Conservation (phyloP, 2,797 vertebrate species). For the Distichodus sexfasciatus region DNA sequence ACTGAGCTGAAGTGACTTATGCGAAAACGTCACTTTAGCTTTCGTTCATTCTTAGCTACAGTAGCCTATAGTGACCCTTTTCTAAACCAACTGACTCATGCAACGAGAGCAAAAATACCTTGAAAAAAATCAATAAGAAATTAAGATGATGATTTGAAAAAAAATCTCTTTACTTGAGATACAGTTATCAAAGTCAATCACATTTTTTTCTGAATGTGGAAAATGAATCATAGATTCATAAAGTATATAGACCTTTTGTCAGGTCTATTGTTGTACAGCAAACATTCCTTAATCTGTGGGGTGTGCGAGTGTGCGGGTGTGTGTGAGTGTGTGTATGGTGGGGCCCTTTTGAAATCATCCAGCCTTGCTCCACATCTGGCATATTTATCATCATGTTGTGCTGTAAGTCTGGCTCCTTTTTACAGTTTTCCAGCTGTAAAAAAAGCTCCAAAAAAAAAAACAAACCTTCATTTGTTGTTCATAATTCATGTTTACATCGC, state of each 20-base stretch:
- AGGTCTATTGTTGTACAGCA: background rate
- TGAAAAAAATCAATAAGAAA: background rate
- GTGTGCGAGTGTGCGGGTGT: background rate
- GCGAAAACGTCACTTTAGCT: too few species aligned
- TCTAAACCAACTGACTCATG: too few species aligned
- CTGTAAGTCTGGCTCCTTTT: background rate
- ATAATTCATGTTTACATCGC: too few species aligned
- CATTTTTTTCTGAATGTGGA: background rate
- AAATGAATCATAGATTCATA: background rate
- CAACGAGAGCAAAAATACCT: too few species aligned
- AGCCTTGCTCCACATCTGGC: background rate
- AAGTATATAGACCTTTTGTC: background rate
- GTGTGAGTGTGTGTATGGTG: background rate
- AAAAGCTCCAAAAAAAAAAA: too few species aligned
- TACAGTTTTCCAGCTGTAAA: too few species aligned
- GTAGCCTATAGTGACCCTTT: too few species aligned
- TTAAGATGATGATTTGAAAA: too few species aligned
- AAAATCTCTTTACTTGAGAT: background rate
- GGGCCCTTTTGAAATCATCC: background rate
- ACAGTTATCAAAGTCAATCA: background rate
- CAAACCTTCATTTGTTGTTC: too few species aligned
- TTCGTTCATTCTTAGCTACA: too few species aligned
- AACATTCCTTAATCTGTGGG: background rate
- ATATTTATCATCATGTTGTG: background rate
- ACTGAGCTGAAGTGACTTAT: too few species aligned